phyloP scores from a whole-genome alignment of 2,888 invertebrate species.

The Amaurobius ferox region DNA sequence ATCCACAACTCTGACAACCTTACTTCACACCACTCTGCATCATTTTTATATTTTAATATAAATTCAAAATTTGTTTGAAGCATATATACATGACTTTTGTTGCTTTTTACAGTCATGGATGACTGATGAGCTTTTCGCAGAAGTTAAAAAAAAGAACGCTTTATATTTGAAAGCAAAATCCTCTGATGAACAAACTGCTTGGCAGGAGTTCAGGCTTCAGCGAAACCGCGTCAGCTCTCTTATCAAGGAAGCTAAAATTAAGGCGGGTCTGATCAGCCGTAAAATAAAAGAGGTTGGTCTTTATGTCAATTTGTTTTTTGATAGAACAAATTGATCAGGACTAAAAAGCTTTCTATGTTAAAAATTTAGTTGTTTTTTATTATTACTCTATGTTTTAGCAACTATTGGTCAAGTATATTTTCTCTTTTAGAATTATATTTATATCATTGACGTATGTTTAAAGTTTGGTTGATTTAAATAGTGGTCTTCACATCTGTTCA shows the following conservation, averaged over 20 bases:
- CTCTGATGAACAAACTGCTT: constrained; percentile 7
- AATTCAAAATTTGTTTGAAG: too few species aligned
- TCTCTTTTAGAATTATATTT: too few species aligned
- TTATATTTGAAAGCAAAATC: constrained; percentile 29
- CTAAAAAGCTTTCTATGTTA: too few species aligned
- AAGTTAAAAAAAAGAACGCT: constrained; percentile 24
- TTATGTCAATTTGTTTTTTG: constrained; percentile 1
- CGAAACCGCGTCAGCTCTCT: constrained; percentile 15
- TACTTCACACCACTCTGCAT: too few species aligned
- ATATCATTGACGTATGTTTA: too few species aligned
- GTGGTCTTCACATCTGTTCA: too few species aligned
- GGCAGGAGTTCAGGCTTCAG: constrained; percentile 26
- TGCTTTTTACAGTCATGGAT: constrained; percentile 37
- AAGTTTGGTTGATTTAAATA: too few species aligned
- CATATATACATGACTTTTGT: neutral
- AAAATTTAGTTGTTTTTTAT: too few species aligned
- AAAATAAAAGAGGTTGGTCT: constrained; percentile 20
- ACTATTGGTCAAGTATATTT: too few species aligned
- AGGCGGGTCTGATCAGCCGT: constrained; percentile 19
- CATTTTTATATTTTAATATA: too few species aligned
- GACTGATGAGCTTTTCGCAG: constrained; percentile 32
- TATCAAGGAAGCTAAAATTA: constrained; percentile 31
- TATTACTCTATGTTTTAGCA: too few species aligned
- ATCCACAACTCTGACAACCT: too few species aligned
- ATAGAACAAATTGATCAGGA: neutral